Conservation (phyloP, 2,797 vertebrate genomes). For the Alosa sapidissima region DNA sequence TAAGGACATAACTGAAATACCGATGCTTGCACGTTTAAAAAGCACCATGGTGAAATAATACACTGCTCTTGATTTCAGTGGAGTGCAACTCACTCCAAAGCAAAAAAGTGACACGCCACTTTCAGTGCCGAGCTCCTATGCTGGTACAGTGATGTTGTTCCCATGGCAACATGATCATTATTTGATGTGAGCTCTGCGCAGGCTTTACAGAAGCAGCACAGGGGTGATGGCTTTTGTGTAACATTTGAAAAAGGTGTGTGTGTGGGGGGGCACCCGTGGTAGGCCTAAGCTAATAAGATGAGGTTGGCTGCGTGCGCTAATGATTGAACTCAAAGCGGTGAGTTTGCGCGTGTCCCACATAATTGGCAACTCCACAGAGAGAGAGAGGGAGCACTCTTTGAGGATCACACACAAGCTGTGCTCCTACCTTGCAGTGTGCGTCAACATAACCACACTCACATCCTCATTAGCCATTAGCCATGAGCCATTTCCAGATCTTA, state of each 20-base stretch:
- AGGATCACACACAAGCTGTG: not conserved
- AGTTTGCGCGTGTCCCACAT: not conserved
- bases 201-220: not conserved
- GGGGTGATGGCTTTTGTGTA: not conserved
- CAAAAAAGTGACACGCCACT: conserved; percentile 8
- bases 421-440: not conserved
- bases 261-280: not conserved
- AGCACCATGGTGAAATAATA: not conserved
- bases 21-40: not conserved
- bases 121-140: not conserved
- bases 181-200: not conserved
- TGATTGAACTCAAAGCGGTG: not conserved
- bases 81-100: not conserved
- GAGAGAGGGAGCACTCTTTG: not conserved
- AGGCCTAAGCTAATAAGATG: not conserved
- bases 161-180: conserved; percentile 17
- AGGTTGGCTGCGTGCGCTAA: not conserved
- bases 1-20: not conserved
- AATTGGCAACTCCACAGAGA: not conserved
- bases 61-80: not conserved
- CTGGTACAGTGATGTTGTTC: conserved; percentile 10
- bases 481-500: not conserved
- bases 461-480: not conserved
- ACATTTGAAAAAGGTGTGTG: not conserved
- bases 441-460: not conserved